Evolutionary conservation across 2,888 invertebrate species (phyloP), one percentile per base, ranked within the genome.

Genomic region (Apomyelois bistriatella): DNA sequence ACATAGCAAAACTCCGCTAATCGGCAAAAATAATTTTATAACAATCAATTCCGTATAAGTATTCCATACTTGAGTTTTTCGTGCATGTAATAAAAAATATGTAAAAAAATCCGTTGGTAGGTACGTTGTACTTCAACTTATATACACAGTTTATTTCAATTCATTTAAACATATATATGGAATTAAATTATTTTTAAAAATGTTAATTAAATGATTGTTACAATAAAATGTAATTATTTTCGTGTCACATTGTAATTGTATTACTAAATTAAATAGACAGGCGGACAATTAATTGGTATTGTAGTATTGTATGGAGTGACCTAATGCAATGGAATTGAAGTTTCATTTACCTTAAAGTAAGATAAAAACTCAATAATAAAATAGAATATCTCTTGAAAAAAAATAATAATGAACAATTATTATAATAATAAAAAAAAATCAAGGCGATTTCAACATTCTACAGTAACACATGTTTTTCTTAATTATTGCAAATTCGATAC

Each of bases 401-500:
- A 47, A 22, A 22, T 2, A 22, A 22, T 3, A 22, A 22, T 22
- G 22, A 22, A 22, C 22, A 22, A 22, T 3, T 22, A 22, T 3
- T 22, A 22, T 22, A 22, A 22, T 22, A 3, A 32, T 15, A 15
- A 32, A 7, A 12, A 15, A n/a, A 3, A 5, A 12, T 15, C 15
- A 42, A 35, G 36, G 51, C 17, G 51, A 32, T 15, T 51, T 15
- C 35, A 42, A 41, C 51, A 16, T 32, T 49, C 41, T 49, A 49
- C 28, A 22, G 15, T 30, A 15, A 28, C 38, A 41, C 40, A 50
- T 16, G 38, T 8, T 30, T n/a, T 16, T 50, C 3, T 55, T 59
- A 62, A 56, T 66, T 71, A 72, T 68, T 72, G 69, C 67, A 70
- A 71, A 70, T 66, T 75, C 73, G 75, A 79, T 70, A 84, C 78